Percentiles rank a stretch among this genome's conserved stretches.
phyloP scores from a whole-genome alignment of 2,113 vertebrate species.

The Gorsachius goisagi region DNA sequence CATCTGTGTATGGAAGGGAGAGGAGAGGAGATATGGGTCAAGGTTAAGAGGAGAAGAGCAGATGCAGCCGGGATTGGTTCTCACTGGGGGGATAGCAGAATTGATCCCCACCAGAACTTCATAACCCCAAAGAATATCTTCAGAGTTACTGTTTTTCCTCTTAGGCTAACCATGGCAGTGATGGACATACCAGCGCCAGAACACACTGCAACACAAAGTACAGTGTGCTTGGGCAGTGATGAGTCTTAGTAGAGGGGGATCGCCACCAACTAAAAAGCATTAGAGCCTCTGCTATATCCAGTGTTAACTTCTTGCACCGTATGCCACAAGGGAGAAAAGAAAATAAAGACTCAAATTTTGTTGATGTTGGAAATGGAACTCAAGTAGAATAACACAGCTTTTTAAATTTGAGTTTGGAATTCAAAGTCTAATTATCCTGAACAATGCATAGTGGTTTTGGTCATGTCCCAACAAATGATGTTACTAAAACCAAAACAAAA shows the following conservation, averaged over 20 bases:
- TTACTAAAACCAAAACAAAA: neutral
- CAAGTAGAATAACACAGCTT: neutral
- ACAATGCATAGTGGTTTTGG: neutral
- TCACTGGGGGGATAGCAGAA: neutral
- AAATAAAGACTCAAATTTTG: neutral
- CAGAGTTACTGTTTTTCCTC: neutral
- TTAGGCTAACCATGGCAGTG: neutral
- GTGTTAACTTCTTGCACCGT: neutral
- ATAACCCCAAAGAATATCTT: neutral
- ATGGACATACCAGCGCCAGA: neutral
- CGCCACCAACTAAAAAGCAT: neutral
- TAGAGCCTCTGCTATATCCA: neutral
- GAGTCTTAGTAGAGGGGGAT: neutral
- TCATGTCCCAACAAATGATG: neutral
- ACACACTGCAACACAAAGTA: accelerated
- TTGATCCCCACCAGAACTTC: neutral
- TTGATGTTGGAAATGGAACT: neutral
- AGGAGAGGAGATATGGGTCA: neutral
- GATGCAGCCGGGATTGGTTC: neutral
- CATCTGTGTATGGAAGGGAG: neutral
- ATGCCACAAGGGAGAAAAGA: neutral
- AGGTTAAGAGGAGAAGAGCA: neutral
- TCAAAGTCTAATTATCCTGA: neutral
- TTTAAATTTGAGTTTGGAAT: neutral
- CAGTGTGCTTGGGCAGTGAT: neutral